Evolutionary conservation across 2,113 vertebrate genomes (phyloP).

Genomic region (Gymnogyps californianus): DNA sequence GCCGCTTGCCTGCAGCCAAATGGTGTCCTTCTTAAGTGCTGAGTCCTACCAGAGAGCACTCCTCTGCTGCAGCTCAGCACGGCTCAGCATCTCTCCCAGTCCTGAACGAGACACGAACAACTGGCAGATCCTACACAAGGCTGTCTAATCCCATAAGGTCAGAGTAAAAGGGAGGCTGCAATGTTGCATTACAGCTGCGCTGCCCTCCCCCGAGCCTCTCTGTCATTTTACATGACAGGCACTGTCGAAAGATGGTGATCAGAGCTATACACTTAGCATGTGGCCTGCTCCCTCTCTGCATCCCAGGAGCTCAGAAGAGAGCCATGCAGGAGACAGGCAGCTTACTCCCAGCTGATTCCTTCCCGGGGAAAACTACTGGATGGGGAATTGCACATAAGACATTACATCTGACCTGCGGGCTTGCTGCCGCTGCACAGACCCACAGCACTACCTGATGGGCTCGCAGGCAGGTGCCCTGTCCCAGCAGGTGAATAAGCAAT

Average conservation of each 20-base stretch:
- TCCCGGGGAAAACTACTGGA: not conserved
- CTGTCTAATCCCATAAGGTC: not conserved
- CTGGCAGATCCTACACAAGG: not conserved
- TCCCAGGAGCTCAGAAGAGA: not conserved
- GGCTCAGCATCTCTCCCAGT: not conserved
- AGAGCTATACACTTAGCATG: not conserved
- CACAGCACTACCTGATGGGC: not conserved
- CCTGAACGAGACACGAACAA: fast-evolving
- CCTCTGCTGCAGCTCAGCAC: not conserved
- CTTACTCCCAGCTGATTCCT: not conserved
- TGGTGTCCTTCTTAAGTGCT: not conserved
- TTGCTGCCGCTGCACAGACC: not conserved
- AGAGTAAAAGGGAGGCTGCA: not conserved
- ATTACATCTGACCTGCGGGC: not conserved
- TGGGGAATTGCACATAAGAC: not conserved
- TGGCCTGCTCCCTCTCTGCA: not conserved
- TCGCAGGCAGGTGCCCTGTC: not conserved
- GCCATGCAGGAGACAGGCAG: not conserved
- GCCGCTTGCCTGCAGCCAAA: not conserved
- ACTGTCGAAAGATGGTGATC: not conserved
- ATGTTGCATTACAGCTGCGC: not conserved
- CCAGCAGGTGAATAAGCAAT: not conserved
- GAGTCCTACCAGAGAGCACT: not conserved
- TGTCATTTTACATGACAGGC: not conserved
- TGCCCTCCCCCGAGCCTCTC: not conserved